These are phyloP conservation scores for Lepidurus apus DNA, from an alignment of 1,140 invertebrate genomes.

Conservation along the genomic window DNA sequence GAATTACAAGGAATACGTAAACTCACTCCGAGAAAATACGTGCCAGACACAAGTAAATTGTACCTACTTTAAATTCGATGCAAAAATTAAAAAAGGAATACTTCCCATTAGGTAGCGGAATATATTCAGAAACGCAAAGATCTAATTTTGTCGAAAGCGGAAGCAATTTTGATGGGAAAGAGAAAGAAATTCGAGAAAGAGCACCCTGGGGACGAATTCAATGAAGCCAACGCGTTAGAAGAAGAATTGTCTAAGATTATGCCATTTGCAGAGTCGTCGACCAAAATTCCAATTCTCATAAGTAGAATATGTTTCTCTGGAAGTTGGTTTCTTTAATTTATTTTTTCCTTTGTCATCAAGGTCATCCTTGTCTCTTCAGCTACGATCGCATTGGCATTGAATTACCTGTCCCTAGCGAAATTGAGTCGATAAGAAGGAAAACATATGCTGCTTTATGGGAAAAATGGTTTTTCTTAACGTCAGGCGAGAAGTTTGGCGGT, in stretches of 20 bases:
- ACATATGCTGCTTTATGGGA: constrained; percentile 29
- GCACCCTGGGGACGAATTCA: constrained; percentile 19
- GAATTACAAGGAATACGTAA: not conserved
- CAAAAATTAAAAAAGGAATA: not conserved
- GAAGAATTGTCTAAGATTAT: constrained; percentile 30
- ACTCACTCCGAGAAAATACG: not conserved
- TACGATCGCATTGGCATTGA: not conserved
- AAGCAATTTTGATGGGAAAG: constrained; percentile 14
- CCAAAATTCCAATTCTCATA: constrained; percentile 32
- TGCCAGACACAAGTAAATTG: not conserved
- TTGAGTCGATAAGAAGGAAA: not conserved
- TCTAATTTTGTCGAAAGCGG: constrained; percentile 19
- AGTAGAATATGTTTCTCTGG: not conserved
- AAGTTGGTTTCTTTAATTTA: not conserved
- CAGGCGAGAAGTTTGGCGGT: constrained; percentile 33
- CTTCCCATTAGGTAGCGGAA: not conserved
- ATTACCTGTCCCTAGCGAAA: not conserved
- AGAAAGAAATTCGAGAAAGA: constrained; percentile 27
- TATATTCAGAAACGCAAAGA: constrained; percentile 26
- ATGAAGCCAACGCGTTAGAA: constrained; percentile 26
- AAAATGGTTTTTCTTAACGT: constrained; percentile 27
- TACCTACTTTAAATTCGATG: not conserved
- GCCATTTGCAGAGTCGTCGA: constrained; percentile 24
- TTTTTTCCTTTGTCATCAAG: not conserved
- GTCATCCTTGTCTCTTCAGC: not conserved